These are phyloP conservation scores for Zhengitettix transpicula DNA, from an alignment of 2,888 invertebrate genomes.

Conservation along the genomic window DNA sequence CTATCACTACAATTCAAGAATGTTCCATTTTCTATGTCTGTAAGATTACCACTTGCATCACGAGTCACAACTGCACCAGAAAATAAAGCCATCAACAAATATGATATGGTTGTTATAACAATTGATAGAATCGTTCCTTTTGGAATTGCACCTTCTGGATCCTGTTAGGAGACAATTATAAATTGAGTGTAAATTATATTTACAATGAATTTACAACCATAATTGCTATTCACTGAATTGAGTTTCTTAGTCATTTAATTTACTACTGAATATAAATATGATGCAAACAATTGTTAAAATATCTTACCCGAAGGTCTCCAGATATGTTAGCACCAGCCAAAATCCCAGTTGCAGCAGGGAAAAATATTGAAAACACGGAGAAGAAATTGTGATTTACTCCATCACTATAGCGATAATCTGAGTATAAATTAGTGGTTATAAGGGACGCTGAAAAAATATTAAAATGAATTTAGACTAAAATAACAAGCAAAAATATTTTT, in stretches of 20 bases:
- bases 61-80: slow-evolving; percentile 58
- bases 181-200: no score
- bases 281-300: slow-evolving; percentile 22
- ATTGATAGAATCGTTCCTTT: slow-evolving; percentile 91
- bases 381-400: slow-evolving; percentile 75
- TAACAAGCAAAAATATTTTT: no score
- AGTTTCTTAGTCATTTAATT: not conserved
- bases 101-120: slow-evolving; percentile 67
- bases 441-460: slow-evolving; percentile 41
- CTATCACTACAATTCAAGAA: slow-evolving; percentile 35
- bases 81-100: slow-evolving; percentile 67
- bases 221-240: not conserved
- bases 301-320: slow-evolving; percentile 75
- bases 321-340: slow-evolving; percentile 96
- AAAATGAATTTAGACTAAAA: slow-evolving; percentile 4
- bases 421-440: slow-evolving; percentile 52
- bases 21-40: slow-evolving; percentile 37
- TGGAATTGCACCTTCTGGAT: slow-evolving; percentile 73
- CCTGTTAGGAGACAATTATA: slow-evolving; percentile 34
- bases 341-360: slow-evolving; percentile 96
- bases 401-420: slow-evolving; percentile 62
- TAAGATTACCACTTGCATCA: slow-evolving; percentile 58
- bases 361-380: slow-evolving; percentile 92
- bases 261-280: not conserved
- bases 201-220: no score